Conservation (phyloP, 30 jellyfish, hydroid and myxozoan species). For the Chrysaora quinquecirrha region DNA sequence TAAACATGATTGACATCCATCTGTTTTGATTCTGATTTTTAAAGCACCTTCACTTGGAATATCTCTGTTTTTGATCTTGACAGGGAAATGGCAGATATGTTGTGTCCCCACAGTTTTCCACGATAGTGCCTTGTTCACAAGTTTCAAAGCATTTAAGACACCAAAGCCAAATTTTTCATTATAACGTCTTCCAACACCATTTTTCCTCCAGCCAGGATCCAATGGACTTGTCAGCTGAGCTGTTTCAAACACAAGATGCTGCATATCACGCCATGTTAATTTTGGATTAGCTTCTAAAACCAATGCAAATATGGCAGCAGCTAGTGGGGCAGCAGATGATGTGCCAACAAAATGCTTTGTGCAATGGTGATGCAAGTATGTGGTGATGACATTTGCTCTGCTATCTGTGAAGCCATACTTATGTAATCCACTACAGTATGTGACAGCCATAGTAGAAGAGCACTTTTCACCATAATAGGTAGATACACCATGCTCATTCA, state of each 20-base stretch:
- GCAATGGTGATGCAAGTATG: slow-evolving; percentile 93
- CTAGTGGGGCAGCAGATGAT: slow-evolving; percentile 99
- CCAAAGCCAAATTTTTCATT: slow-evolving; percentile 99
- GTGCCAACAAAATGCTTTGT: slow-evolving; percentile 98
- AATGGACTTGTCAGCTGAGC: slow-evolving; percentile 93
- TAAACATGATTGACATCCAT: slow-evolving; percentile 92
- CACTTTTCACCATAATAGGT: slow-evolving; percentile 97
- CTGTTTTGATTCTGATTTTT: slow-evolving; percentile 78
- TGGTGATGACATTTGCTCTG: slow-evolving; percentile 89
- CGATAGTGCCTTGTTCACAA: slow-evolving; percentile 79
- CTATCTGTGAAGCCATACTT: slow-evolving; percentile 67
- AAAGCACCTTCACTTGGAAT: slow-evolving; percentile 81
- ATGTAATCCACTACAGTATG: slow-evolving; percentile 96
- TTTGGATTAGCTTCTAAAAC: slow-evolving; percentile 94
- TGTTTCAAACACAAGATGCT: slow-evolving; percentile 91
- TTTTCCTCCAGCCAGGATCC: slow-evolving; percentile 90
- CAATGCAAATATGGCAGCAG: slow-evolving; percentile 97
- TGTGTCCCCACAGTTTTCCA: slow-evolving; percentile 95
- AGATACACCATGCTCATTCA: slow-evolving; percentile 96
- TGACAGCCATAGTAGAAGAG: slow-evolving; percentile 95
- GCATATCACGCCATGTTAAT: slow-evolving; percentile 97
- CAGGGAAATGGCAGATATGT: slow-evolving; percentile 84
- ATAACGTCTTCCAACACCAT: slow-evolving; percentile 91
- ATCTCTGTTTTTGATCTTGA: slow-evolving; percentile 68
- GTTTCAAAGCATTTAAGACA: slow-evolving; percentile 83